Conservation (phyloP, 92 coral and sea anemone species). For the Phenganax marumi region DNA sequence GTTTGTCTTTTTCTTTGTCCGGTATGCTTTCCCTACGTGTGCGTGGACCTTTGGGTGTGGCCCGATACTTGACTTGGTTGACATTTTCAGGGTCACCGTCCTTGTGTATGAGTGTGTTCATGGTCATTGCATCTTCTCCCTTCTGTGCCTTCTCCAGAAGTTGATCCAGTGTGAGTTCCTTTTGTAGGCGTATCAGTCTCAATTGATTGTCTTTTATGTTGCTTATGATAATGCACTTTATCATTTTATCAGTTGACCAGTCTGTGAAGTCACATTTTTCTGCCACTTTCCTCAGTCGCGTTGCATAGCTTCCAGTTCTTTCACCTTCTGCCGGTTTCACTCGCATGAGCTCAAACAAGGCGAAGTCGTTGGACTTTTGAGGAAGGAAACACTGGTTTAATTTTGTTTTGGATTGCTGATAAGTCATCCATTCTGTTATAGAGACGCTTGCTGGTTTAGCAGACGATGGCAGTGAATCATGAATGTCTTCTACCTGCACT, state of each 20-base stretch:
- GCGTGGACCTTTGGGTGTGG: background rate
- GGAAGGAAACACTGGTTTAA: background rate
- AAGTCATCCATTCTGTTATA: background rate
- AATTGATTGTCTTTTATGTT: background rate
- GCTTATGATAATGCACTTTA: background rate
- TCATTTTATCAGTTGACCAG: background rate
- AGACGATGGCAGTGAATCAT: conserved; percentile 1
- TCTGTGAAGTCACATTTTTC: conserved; percentile 16
- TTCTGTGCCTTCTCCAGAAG: conserved; percentile 18
- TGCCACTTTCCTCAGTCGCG: conserved; percentile 6
- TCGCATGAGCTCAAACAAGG: background rate
- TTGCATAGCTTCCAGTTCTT: conserved; percentile 1
- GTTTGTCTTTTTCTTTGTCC: background rate
- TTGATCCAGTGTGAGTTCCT: conserved; percentile 23
- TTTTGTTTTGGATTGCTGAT: background rate
- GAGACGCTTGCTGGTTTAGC: conserved; percentile 7
- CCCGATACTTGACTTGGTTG: background rate
- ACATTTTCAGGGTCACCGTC: background rate
- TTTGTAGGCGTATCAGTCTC: background rate
- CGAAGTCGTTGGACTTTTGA: conserved; percentile 13
- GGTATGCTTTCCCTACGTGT: too few species aligned
- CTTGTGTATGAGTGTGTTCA: background rate
- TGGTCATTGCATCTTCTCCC: conserved; percentile 13
- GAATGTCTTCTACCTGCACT: background rate
- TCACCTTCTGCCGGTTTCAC: conserved; percentile 8